A percentile compares a stretch with the other conserved stretches of the same genome.
Evolutionary conservation across 2,797 vertebrate species (phyloP).

Genomic region (Pseudochirops corinnae): DNA sequence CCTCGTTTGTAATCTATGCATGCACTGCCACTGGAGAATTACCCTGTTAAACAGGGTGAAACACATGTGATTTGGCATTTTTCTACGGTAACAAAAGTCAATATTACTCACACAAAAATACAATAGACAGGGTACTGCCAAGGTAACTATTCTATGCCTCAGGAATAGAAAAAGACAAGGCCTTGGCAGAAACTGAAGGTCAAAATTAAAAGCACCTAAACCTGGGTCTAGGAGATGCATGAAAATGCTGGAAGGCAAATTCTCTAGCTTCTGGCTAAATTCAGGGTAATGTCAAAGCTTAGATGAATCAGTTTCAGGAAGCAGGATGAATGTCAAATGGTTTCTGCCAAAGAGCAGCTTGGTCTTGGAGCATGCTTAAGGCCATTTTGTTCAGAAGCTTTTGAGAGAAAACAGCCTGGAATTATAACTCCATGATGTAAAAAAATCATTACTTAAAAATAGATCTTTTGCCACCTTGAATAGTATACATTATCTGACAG

Average conservation of each 20-base stretch:
- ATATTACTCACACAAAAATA: constrained; percentile 35
- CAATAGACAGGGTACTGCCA: constrained; percentile 54
- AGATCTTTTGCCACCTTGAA: constrained; percentile 44
- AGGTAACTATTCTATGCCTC: constrained; percentile 35
- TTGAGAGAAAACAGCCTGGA: constrained; percentile 55
- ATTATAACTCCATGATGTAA: constrained; percentile 4
- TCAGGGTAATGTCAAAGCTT: constrained; percentile 66
- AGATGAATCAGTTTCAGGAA: constrained; percentile 71
- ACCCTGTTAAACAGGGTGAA: constrained; percentile 35
- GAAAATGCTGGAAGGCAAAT: constrained; percentile 66
- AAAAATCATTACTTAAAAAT: constrained; percentile 20
- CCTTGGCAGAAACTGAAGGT: constrained; percentile 54
- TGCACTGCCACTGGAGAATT: constrained; percentile 17
- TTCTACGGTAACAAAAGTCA: constrained; percentile 52
- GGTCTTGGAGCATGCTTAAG: constrained; percentile 68
- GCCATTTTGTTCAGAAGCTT: constrained; percentile 68
- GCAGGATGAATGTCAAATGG: constrained; percentile 59
- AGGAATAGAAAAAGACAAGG: constrained; percentile 38
- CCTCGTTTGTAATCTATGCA: background rate
- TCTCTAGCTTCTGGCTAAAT: constrained; percentile 62
- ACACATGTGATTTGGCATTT: constrained; percentile 15
- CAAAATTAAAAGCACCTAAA: constrained; percentile 52
- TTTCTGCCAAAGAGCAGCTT: constrained; percentile 58
- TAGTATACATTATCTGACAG: constrained; percentile 19
- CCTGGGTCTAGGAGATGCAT: constrained; percentile 39